Evolutionary conservation across 2,888 invertebrate genomes (phyloP), one percentile per base, ranked within the genome.

Genomic region (Nasonia oneida): DNA sequence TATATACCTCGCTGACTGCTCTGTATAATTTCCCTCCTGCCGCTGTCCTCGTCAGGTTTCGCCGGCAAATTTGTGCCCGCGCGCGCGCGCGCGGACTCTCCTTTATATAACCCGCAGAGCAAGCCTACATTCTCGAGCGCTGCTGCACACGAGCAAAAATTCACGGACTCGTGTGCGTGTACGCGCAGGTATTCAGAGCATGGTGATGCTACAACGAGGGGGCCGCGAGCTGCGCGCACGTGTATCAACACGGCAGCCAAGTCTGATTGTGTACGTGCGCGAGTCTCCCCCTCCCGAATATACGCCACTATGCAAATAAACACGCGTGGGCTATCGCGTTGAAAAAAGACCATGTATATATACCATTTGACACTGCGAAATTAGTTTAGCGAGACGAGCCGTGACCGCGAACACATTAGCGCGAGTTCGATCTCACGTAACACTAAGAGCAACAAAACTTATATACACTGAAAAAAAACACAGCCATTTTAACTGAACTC

Each of bases 1-100:
- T 75, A 61, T 29, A 39, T 15, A 50, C 50, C 75, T 86, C 73
- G 57, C 82, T 15, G 53, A n/a, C 37, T 37, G 47, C 70, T 39
- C n/a, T 18, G 70, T 82, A 70, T 70, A 82, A 82, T 82, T 82
- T 76, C 76, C 67, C 77, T n/a, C 77, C 42, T 29, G 70, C 15
- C 6, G 15, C 81, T 76, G 75, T 78, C 77, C 81, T 64, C 81
- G 81, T 78, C 73, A 74, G 81, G 85, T 39, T 73, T 81, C 57
- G 37, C 77, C 6, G 75, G 57, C 57, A 61, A n/a, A 73, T 73
- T 50, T 64, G 74, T 18, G 37, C 29, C 29, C 29, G 29, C 29
- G n/a, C 8, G 53, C 53, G n/a, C 57, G n/a, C 8, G 53, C 53
- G n/a, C 57, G n/a, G 47, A 37, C 50, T 18, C 29, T n/a, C 15